Evolutionary conservation across 2,113 vertebrate genomes (phyloP), one percentile per base, ranked within the genome.

Genomic region (Petrocephalus zakoni): DNA sequence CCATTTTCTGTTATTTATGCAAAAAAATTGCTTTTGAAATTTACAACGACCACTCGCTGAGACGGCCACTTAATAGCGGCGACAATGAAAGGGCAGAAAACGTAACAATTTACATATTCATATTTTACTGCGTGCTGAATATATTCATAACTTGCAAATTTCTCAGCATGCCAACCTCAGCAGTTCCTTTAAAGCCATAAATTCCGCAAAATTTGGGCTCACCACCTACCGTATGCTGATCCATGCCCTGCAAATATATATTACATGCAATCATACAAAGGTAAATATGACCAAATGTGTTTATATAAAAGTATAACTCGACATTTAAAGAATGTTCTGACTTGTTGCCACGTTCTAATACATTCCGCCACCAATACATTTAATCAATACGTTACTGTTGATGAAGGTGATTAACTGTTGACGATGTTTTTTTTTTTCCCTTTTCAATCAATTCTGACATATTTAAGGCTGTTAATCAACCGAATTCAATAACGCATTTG

Each of bases 51-150:
- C 61, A 29, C 25, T 68, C 61, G 61, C 61, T 68, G 61, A 49
- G 47, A 68, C 25, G 61, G 61, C 61, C 25, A 68, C 25, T 68
- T 68, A 68, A 68, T 10, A 29, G 61, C 25, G 61, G 25, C 61
- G n/a, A 51, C 46, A 2, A 10, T 3, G 42, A 84, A 84, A 25
- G 47, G 47, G 21, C 21, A 25, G 21, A 84, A 84, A 13, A 51
- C 46, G 19, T 84, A 22, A 47, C 46, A 2, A 82, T 82, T 82
- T 82, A 82, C 34, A 82, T 82, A 82, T 84, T 84, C 42, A 51
- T 84, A 51, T 49, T 83, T 61, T 58, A 61, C 86, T 64, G 72
- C 72, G 37, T 42, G n/a, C 85, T 55, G 85, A 85, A 51, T n/a
- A 53, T 85, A 25, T 29, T 29, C 84, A 29, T 21, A 86, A 86